Conservation (phyloP, 2,797 vertebrate species). For the Vireo griseus region DNA sequence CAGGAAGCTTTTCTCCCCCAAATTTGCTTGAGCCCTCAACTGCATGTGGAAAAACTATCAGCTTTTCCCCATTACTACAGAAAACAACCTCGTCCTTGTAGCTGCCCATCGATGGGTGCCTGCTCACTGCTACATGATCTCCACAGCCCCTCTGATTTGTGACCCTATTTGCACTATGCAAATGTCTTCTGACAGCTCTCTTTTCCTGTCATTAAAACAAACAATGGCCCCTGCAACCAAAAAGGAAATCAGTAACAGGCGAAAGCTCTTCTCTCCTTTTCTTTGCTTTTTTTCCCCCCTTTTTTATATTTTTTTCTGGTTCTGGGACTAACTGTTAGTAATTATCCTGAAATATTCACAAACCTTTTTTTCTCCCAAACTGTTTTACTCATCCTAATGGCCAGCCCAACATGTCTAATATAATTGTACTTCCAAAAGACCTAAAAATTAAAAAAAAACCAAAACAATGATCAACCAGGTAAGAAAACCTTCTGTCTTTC, state of each 20-base stretch:
- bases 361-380: slow-evolving; percentile 6
- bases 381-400: background rate
- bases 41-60: background rate
- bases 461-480: background rate
- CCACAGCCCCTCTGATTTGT: slow-evolving; percentile 37
- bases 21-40: background rate
- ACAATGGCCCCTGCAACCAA: slow-evolving; percentile 59
- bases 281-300: background rate
- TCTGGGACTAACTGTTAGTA: slow-evolving; percentile 26
- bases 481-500: background rate
- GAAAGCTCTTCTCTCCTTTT: slow-evolving; percentile 23
- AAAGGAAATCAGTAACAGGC: slow-evolving; percentile 63
- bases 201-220: slow-evolving; percentile 68
- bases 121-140: background rate
- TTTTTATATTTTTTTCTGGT: background rate
- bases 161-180: slow-evolving; percentile 64
- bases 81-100: background rate
- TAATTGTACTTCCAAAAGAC: background rate
- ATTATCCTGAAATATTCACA: slow-evolving; percentile 44
- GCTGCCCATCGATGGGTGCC: background rate
- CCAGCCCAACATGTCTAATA: background rate
- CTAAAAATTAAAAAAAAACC: background rate
- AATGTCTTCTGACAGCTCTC: slow-evolving; percentile 64
- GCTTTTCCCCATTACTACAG: background rate
- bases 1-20: background rate